phyloP scores from a whole-genome alignment of 2,888 invertebrate genomes.

The Bellardia bayeri region DNA sequence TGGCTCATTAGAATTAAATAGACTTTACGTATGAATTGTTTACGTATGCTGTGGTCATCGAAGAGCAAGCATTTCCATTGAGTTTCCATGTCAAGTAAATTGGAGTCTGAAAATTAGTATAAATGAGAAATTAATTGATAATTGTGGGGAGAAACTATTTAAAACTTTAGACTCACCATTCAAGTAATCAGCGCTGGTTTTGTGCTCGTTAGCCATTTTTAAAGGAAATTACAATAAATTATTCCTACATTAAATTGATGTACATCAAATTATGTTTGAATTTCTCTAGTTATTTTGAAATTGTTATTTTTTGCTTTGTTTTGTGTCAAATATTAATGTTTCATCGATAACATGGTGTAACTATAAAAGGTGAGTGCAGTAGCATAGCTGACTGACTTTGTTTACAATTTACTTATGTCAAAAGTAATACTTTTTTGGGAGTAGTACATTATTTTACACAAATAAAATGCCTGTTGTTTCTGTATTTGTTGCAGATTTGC shows the following conservation, averaged over 20 bases:
- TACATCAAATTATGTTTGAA: not conserved
- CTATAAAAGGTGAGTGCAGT: no score
- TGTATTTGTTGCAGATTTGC: no score
- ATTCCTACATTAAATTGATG: not conserved
- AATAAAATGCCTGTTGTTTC: no score
- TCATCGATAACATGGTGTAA: no score
- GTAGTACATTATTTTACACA: no score
- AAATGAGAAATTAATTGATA: not conserved
- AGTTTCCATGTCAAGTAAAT: slow-evolving; percentile 13
- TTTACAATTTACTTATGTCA: no score
- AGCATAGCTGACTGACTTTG: no score
- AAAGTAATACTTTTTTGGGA: no score
- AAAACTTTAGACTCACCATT: not conserved
- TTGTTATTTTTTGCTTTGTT: no score
- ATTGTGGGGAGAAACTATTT: not conserved
- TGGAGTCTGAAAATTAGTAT: slow-evolving; percentile 6
- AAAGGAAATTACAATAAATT: not conserved
- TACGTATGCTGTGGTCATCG: slow-evolving; percentile 16
- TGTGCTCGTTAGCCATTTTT: not conserved
- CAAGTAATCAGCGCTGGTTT: not conserved
- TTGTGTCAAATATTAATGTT: no score
- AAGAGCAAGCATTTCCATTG: slow-evolving; percentile 23
- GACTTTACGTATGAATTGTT: slow-evolving; percentile 43
- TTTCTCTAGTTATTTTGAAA: not conserved
- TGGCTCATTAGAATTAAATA: slow-evolving; percentile 34